Evolutionary conservation across 2,888 invertebrate species (phyloP), one percentile per base, ranked within the genome.

Genomic region (Archaeoteleia sp.): DNA sequence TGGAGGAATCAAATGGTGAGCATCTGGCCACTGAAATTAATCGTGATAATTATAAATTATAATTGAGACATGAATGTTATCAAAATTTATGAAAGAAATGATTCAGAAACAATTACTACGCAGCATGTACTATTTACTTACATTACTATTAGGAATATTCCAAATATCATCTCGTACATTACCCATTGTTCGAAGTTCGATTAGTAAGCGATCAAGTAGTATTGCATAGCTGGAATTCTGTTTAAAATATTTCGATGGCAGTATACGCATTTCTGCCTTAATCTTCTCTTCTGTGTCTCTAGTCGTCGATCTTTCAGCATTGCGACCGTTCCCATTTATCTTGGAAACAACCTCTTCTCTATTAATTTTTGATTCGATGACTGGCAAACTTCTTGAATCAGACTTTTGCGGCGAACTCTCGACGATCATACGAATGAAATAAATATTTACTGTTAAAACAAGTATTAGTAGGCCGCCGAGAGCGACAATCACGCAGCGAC

Each of bases 361-460:
- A 45, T 55, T 73, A 0, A 49, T 29, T 67, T 77, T 80, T 1
- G 70, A 46, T 45, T 75, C 73, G 0, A 74, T 65, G 0, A 71
- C 54, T 1, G 77, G 78, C 42, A 74, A 61, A 48, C 71, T 76
- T 63, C 68, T 70, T 3, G 67, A 54, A 9, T 74, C 72, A 8
- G 57, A 42, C 53, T 74, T 78, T 2, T 78, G 75, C 9, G 82
- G 74, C 15, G 82, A 81, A 67, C 82, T 84, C 57, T 85, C 84
- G 10, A 84, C 81, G 29, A 85, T 84, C 73, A 83, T 79, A 55
- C 82, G 80, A 6, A 85, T 82, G 51, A 85, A 85, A 60, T 85
- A 85, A 30, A 85, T 57, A 45, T 85, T 85, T 10, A 81, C 82
- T 15, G 79, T 78, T 1, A 85, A 76, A 5, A 85, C 82, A 17